Evolutionary conservation across 2,888 invertebrate species (phyloP).

Genomic region (Clistopyga incitator): DNA sequence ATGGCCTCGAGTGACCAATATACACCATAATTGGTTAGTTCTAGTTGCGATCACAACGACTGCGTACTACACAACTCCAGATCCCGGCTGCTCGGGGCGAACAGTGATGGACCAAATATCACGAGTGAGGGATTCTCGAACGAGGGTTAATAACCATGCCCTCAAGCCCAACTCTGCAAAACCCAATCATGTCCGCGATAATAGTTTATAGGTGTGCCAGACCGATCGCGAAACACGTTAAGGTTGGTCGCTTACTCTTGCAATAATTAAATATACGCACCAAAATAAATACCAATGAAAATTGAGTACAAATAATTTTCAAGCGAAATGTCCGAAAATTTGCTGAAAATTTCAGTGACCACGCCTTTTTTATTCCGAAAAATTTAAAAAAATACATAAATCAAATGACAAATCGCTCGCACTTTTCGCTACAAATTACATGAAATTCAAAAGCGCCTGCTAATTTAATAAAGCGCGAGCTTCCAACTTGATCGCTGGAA

Average conservation of each 20-base stretch:
- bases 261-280: no score
- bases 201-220: background rate
- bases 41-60: background rate
- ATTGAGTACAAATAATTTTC: no score
- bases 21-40: background rate
- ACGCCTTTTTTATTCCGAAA: no score
- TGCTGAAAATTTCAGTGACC: no score
- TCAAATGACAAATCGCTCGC: no score
- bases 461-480: no score
- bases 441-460: no score
- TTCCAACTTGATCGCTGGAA: no score
- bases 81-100: background rate
- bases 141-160: conserved; percentile 5
- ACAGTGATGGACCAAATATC: conserved; percentile 17
- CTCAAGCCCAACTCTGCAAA: background rate
- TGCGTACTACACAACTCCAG: background rate
- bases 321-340: no score
- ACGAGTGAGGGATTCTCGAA: conserved; percentile 8
- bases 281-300: no score
- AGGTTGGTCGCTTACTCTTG: background rate
- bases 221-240: background rate
- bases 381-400: no score
- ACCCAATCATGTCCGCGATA: conserved; percentile 6
- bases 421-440: no score
- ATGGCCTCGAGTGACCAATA: background rate